Conservation (phyloP, 92 coral and sea anemone species). For the Siderastrea siderea region DNA sequence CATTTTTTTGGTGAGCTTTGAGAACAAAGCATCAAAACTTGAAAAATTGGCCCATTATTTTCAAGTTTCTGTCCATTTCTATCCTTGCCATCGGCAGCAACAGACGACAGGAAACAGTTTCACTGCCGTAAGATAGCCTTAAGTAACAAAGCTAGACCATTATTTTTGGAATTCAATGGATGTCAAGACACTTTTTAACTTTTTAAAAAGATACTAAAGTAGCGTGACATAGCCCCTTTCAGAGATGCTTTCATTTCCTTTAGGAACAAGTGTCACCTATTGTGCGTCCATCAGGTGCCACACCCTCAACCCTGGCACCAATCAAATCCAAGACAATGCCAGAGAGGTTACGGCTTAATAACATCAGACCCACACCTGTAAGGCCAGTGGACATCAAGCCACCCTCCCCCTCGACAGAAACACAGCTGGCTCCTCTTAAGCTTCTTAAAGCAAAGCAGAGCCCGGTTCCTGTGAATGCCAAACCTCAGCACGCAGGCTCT, state of each 20-base stretch:
- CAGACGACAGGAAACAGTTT: too few relatives aligned
- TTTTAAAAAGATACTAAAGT: too few relatives aligned
- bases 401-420: conserved; percentile 61
- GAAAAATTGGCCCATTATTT: too few relatives aligned
- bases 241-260: neutral
- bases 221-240: too few relatives aligned
- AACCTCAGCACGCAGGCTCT: conserved; percentile 18
- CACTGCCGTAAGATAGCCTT: too few relatives aligned
- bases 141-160: too few relatives aligned
- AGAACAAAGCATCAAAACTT: too few relatives aligned
- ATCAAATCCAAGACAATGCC: conserved; percentile 85
- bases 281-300: conserved; percentile 49
- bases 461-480: conserved; percentile 8
- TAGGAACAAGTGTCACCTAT: conserved; percentile 67
- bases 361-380: conserved; percentile 66
- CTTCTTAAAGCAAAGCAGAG: conserved; percentile 64
- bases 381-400: conserved; percentile 77
- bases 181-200: too few relatives aligned
- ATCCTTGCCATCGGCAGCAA: too few relatives aligned
- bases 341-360: conserved; percentile 80
- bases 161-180: too few relatives aligned
- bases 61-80: too few relatives aligned
- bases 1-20: too few relatives aligned
- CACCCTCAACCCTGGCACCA: conserved; percentile 77
- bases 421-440: conserved; percentile 77